Conservation (phyloP, 2,797 vertebrate species). For the Peromyscus attwateri region DNA sequence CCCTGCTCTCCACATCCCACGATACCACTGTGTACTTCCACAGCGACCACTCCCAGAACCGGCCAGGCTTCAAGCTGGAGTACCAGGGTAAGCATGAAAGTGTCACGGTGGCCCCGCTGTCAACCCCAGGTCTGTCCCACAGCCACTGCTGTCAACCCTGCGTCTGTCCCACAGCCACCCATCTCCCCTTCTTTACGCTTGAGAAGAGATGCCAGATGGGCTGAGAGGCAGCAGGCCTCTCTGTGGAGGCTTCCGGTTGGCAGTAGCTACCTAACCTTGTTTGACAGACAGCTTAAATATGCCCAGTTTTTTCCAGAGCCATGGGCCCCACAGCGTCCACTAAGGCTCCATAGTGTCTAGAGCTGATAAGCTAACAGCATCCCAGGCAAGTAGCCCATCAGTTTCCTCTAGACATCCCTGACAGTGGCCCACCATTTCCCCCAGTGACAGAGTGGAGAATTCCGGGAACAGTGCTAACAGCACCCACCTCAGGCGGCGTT, state of each 20-base stretch:
- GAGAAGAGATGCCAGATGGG: too few species aligned
- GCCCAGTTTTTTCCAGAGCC: neutral
- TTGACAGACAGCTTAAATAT: neutral
- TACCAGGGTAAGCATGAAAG: constrained; percentile 93
- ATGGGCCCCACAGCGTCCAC: neutral
- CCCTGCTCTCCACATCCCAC: constrained; percentile 97
- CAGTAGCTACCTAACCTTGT: neutral
- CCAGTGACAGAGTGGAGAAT: neutral
- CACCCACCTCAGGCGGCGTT: neutral
- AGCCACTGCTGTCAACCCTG: neutral
- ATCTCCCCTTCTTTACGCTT: neutral
- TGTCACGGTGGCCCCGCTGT: accelerated
- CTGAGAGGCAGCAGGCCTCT: neutral
- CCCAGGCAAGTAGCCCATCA: neutral
- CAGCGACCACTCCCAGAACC: constrained; percentile 99
- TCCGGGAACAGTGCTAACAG: neutral
- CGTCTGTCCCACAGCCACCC: neutral
- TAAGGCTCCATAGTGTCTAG: neutral
- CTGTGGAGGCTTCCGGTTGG: neutral
- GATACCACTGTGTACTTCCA: constrained; percentile 98
- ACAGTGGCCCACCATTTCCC: neutral
- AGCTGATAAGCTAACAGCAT: neutral
- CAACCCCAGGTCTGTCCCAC: neutral
- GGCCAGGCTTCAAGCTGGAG: constrained; percentile 97
- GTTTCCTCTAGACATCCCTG: neutral